Evolutionary conservation across 2,888 invertebrate species (phyloP).

Genomic region (Cacoxenus indagator): DNA sequence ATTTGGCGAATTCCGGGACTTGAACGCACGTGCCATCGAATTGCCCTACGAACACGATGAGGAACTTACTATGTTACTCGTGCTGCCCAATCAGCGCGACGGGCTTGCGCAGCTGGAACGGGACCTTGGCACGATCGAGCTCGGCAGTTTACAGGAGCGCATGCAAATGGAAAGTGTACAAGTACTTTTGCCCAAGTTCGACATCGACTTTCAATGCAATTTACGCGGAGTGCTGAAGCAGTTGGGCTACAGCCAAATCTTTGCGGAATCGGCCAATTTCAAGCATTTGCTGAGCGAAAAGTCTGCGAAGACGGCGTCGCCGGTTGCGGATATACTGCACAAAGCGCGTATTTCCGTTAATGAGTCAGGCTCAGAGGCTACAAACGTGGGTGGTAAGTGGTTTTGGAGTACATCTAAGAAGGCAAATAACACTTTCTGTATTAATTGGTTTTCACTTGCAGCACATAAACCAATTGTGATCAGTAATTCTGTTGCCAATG

Average conservation of each 20-base stretch:
- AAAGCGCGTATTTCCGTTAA: constrained; percentile 89
- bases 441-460: constrained; percentile 31
- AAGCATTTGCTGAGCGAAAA: constrained; percentile 74
- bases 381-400: constrained; percentile 77
- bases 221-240: constrained; percentile 70
- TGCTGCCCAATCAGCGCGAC: constrained; percentile 80
- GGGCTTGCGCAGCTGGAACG: constrained; percentile 77
- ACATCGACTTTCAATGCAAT: constrained; percentile 82
- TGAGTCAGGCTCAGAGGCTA: constrained; percentile 89
- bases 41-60: constrained; percentile 78
- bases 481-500: constrained; percentile 52
- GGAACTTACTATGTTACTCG: constrained; percentile 79
- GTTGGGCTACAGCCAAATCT: constrained; percentile 81
- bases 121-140: constrained; percentile 74
- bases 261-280: constrained; percentile 76
- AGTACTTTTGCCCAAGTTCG: constrained; percentile 84
- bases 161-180: constrained; percentile 74
- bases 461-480: constrained; percentile 64
- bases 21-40: constrained; percentile 77
- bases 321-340: constrained; percentile 80
- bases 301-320: constrained; percentile 29
- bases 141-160: constrained; percentile 73
- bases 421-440: no score
- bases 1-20: constrained; percentile 72
- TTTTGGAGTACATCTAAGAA: no score